Percentiles rank a stretch among this genome's conserved stretches.
Evolutionary conservation across 1,140 invertebrate species (phyloP).

Genomic region (Leptonema lineaticorne): DNA sequence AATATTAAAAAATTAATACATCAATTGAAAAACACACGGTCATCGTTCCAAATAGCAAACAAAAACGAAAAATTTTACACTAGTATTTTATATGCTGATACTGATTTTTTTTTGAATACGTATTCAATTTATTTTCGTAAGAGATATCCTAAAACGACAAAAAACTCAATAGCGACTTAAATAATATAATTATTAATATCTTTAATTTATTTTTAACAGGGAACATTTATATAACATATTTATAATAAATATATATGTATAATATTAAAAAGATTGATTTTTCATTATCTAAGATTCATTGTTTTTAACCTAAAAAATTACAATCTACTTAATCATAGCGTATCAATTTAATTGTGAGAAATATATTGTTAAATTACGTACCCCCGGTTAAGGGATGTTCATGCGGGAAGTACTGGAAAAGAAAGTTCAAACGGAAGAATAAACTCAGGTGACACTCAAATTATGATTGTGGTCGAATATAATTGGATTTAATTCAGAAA

Average conservation of each 20-base stretch:
- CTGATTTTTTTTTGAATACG: conserved; percentile 11
- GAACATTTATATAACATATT: conserved; percentile 62
- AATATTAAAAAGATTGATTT: too few relatives aligned
- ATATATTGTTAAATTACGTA: conserved; percentile 2
- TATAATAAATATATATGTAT: conserved; percentile 58
- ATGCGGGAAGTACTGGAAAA: not conserved
- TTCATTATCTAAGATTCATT: conserved; percentile 53
- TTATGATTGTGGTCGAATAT: not conserved
- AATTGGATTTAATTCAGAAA: not conserved
- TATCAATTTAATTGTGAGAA: conserved; percentile 22
- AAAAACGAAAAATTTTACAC: not conserved
- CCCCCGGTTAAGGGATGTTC: not conserved
- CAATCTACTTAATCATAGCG: conserved; percentile 39
- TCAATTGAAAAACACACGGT: conserved; percentile 1
- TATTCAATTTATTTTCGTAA: not conserved
- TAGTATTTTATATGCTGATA: conserved; percentile 14
- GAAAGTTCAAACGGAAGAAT: too few relatives aligned
- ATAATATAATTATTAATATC: conserved; percentile 56
- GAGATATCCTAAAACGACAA: conserved; percentile 26
- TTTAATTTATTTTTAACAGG: conserved; percentile 55
- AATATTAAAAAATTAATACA: not conserved
- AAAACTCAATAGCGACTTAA: conserved; percentile 36
- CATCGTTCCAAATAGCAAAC: conserved; percentile 8
- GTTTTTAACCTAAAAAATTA: conserved; percentile 42
- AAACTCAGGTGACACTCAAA: not conserved